Base-by-base conservation (phyloP, 2,888 invertebrate genomes). In the Epinotia bilunana region DNA sequence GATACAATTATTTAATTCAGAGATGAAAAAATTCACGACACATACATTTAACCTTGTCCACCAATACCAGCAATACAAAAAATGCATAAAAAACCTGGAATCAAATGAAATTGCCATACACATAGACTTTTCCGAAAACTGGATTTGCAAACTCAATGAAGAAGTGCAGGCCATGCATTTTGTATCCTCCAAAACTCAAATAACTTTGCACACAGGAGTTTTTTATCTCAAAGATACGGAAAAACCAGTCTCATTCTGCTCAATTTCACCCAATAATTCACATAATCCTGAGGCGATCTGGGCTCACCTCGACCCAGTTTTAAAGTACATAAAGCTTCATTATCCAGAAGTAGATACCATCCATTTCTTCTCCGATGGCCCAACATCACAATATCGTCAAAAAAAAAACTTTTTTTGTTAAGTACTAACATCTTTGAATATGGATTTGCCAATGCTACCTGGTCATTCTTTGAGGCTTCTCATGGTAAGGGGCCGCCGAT, bases 251-350 rank as follows among this genome's bases (percentile, higher is more conserved):
- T 77, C 77, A 20, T 79, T 78, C 13, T 77, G 77, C 60, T 74
- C 79, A 11, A 75, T 79, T 53, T 78, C 78, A 20, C 70, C 77
- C 12, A 39, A 76, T 13, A 77, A 77, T 63, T 23, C 13, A 20
- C 78, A 78, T 53, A 23, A 71, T 49, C 78, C 79, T 20, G 78
- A 78, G 33, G 75, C 78, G 11, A 80, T 80, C 46, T 80, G 80
- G 80, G 78, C 78, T 6, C 79, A 79, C 39, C 74, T 79, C 6
- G 71, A 78, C 28, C 78, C 79, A 11, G 53, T 79, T 53, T 60
- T 79, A 43, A 65, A 76, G 53, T 57, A 73, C 46, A 71, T 79
- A 16, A 77, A 77, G 33, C 33, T 33, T 33, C 33, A 33, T 33
- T 33, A 33, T 33, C 33, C 33, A 33, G 33, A 69, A 68, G 13